Evolutionary conservation across 2,888 invertebrate genomes (phyloP), one percentile per base, ranked within the genome.

Genomic region (Plebejus melissa): DNA sequence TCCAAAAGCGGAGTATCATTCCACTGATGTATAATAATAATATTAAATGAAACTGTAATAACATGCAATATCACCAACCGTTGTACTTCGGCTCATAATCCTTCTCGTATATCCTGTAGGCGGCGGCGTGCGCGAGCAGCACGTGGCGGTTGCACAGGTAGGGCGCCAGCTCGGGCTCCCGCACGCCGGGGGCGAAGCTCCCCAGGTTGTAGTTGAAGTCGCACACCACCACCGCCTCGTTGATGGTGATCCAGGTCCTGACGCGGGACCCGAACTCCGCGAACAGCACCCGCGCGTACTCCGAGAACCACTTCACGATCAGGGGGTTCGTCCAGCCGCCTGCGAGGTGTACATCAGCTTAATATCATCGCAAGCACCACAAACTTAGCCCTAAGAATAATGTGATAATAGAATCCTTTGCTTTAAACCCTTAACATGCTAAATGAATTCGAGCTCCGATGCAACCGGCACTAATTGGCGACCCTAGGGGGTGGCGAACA

Each of bases 211-310:
- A 58, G 58, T 58, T 58, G 22, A 58, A 58, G 58, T 88, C 87
- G 77, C 94, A 94, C 9, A 91, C 80, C 2, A 87, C 77, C 50
- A 85, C 83, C 0, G 96, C 96, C 81, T 97, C 97, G 84, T 97
- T 97, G 76, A 97, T 92, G 0, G 97, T 97, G 0, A 96, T 90
- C 96, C 96, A 97, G 70, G 90, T 86, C 83, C 93, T 94, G 0
- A 96, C 95, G 36, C 95, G 93, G 80, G 94, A 94, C 0, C 94
- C 96, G 79, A 91, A 95, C 78, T 94, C 89, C 4, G 89, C 87
- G 82, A 92, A 94, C 1, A 94, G 85, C 0, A 95, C 80, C 36
- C 93, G 89, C 0, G 96, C 95, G 82, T 95, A 96, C 80, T 95
- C 94, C n/a, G 86, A 91, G 80, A 95, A 96, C 85, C 95, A 92